phyloP scores from a whole-genome alignment of 2,797 vertebrate species.

The Clarias laeviceps region DNA sequence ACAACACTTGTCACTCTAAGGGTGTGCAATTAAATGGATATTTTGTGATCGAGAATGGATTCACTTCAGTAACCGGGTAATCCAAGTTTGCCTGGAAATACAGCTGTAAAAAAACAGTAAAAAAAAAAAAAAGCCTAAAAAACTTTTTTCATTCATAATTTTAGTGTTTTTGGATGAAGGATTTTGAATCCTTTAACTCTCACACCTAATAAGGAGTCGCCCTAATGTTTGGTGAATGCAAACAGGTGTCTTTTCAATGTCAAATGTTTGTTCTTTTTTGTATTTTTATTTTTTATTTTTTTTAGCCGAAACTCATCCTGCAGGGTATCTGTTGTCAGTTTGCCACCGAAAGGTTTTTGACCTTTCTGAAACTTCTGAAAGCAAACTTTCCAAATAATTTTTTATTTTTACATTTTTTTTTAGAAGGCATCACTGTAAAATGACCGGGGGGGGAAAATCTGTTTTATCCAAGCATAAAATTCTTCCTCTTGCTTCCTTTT shows the following conservation, averaged over 20 bases:
- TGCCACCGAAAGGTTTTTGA: background rate
- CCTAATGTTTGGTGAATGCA: background rate
- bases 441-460: background rate
- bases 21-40: no score
- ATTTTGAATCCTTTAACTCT: background rate
- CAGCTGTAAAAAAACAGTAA: no score
- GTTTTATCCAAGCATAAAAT: background rate
- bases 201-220: background rate
- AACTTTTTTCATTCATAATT: no score
- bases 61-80: no score
- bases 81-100: no score
- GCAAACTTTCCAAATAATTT: background rate
- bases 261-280: background rate
- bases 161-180: no score
- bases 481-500: background rate
- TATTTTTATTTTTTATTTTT: no score
- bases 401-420: no score
- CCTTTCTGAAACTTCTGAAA: background rate
- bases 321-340: background rate
- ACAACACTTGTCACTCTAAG: no score
- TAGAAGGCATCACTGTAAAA: background rate
- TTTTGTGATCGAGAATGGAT: no score
- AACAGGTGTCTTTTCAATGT: background rate
- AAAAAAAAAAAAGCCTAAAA: no score
- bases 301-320: no score